Base-by-base conservation (phyloP, 2,113 vertebrate species). In the Furnarius figulus region DNA sequence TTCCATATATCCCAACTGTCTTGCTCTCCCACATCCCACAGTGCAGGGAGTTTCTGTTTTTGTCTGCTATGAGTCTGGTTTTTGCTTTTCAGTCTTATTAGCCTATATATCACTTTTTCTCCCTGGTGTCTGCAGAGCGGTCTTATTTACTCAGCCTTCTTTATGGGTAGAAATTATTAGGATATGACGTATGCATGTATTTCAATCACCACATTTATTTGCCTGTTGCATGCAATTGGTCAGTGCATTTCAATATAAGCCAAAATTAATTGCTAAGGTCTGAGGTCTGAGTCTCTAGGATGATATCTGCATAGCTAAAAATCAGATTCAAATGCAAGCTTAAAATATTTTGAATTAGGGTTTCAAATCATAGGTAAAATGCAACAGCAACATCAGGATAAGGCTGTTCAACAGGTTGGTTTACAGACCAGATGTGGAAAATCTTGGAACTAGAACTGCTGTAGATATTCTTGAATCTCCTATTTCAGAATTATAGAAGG, bases 181-280 rank as follows among this genome's bases (percentile, higher is more conserved):
- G 6, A 14, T 74, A 55, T 33, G 30, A 40, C 7, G 10, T 31
- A 39, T 22, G 22, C 6, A n/a, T 7, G 11, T 10, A 16, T 63
- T 59, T 84, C n/a, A 87, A 12, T 49, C 35, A 49, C 22, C 3
- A 1, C 37, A 19, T 75, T 72, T 89, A 33, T 85, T 63, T 75
- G 12, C 31, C 17, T 2, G 0, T 40, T 3, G 0, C 9, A 4
- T n/a, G 13, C 33, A 66, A n/a, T 1, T 3, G 12, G 24, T 87
- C 19, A 46, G 27, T 22, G 23, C 5, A 37, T 75, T 61, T 79
- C 31, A 84, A 24, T n/a, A 15, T 13, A 61, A 52, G 31, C 10
- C 40, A 71, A 80, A 93, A 49, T 13, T 35, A 65, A 65, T 35
- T 11, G 7, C 0, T 3, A 44, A 59, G 3, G 5, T 49, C 37